These are phyloP conservation scores for Penaeus japonicus DNA, from an alignment of 1,140 invertebrate genomes.

Conservation along the genomic window DNA sequence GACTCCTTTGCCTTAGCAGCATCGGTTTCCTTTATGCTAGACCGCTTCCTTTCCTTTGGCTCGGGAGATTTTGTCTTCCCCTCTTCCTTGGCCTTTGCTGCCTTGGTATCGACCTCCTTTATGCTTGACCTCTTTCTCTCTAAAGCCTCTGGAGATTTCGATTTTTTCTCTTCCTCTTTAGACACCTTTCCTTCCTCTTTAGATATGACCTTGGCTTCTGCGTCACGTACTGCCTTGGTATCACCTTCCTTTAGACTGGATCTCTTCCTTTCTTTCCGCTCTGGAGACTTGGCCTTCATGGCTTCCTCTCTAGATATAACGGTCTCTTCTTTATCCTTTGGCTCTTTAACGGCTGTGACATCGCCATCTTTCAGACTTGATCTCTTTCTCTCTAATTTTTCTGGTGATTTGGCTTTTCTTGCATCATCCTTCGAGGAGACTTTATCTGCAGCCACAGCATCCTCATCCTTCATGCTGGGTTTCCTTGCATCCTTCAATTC, in stretches of 20 bases:
- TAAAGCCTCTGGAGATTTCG: neutral
- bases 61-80: neutral
- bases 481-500: neutral
- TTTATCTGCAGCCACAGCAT: neutral
- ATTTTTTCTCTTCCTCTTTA: neutral
- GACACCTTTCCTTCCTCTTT: too few relatives aligned
- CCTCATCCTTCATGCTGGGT: neutral
- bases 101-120: neutral
- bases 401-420: neutral
- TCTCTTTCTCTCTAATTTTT: neutral
- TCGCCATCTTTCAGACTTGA: neutral
- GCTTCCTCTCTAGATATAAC: neutral
- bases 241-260: neutral
- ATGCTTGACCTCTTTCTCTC: neutral
- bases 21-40: neutral
- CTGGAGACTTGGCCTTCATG: neutral
- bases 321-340: neutral
- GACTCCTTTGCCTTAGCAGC: neutral
- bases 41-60: neutral
- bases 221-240: too few relatives aligned
- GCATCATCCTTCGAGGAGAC: neutral
- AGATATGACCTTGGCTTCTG: too few relatives aligned
- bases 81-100: neutral
- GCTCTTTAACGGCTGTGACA: neutral
- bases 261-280: neutral